phyloP scores from a whole-genome alignment of 1,140 invertebrate genomes.

The Apis mellifera region Amel_HAv3.1 CM009937.2:2926001-2926500 shows the following conservation, averaged over 20 bases:
- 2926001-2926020: conserved; percentile 77
- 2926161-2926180: conserved; percentile 65
- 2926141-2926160: conserved; percentile 82
- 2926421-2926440: conserved; percentile 83
- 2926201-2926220: conserved; percentile 79
- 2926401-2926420: conserved; percentile 82
- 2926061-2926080: conserved; percentile 60
- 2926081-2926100: conserved; percentile 81
- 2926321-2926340: conserved; percentile 86
- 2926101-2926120: conserved; percentile 88
- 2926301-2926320: conserved; percentile 88
- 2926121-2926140: conserved; percentile 83
- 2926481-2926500: conserved; percentile 78
- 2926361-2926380: conserved; percentile 64
- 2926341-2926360: conserved; percentile 75
- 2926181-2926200: conserved; percentile 82
- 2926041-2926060: conserved; percentile 71
- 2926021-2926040: conserved; percentile 69
- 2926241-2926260: conserved; percentile 76
- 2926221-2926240: conserved; percentile 75
- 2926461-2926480: conserved; percentile 72
- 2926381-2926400: conserved; percentile 61
- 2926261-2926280: conserved; percentile 83
- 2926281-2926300: conserved; percentile 87
- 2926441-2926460: conserved; percentile 81